Conservation (phyloP, 1,140 invertebrate genomes). For the Camponotus floridanus region DNA sequence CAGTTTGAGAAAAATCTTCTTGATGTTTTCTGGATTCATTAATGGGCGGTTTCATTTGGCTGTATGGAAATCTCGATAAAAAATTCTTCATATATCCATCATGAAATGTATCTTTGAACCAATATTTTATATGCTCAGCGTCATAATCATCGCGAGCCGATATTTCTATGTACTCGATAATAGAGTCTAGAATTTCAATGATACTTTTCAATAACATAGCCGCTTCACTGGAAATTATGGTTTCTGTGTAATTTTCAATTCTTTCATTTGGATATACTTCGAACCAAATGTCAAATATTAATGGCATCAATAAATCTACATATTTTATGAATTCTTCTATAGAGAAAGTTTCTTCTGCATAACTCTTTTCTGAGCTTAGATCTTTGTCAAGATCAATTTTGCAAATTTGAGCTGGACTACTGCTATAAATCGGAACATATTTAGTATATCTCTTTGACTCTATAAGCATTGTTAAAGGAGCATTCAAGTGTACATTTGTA, state of each 20-base stretch:
- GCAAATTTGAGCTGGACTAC: slow-evolving; percentile 66
- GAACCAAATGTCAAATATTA: slow-evolving; percentile 91
- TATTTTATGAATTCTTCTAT: slow-evolving; percentile 84
- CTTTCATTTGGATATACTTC: slow-evolving; percentile 88
- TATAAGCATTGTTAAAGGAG: neutral
- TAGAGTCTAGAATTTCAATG: slow-evolving; percentile 86
- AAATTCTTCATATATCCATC: slow-evolving; percentile 85
- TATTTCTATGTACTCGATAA: slow-evolving; percentile 86
- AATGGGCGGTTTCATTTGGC: slow-evolving; percentile 65
- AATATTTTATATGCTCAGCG: slow-evolving; percentile 74
- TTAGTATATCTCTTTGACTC: slow-evolving; percentile 57
- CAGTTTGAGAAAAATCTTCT: slow-evolving; percentile 68
- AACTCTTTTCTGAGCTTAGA: slow-evolving; percentile 6
- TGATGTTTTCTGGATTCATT: slow-evolving; percentile 74
- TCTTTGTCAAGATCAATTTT: slow-evolving; percentile 72
- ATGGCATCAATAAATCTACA: slow-evolving; percentile 88
- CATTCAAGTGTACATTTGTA: neutral
- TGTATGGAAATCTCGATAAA: slow-evolving; percentile 87
- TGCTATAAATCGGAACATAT: slow-evolving; percentile 72
- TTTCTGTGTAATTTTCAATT: slow-evolving; percentile 79
- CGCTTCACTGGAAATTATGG: slow-evolving; percentile 86
- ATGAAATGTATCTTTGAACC: slow-evolving; percentile 86
- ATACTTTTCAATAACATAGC: slow-evolving; percentile 87
- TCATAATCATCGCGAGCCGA: slow-evolving; percentile 78
- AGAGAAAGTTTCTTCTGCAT: slow-evolving; percentile 63